Evolutionary conservation across 2,113 vertebrate genomes (phyloP), one percentile per base, ranked within the genome.

Genomic region (Callipepla californica): DNA sequence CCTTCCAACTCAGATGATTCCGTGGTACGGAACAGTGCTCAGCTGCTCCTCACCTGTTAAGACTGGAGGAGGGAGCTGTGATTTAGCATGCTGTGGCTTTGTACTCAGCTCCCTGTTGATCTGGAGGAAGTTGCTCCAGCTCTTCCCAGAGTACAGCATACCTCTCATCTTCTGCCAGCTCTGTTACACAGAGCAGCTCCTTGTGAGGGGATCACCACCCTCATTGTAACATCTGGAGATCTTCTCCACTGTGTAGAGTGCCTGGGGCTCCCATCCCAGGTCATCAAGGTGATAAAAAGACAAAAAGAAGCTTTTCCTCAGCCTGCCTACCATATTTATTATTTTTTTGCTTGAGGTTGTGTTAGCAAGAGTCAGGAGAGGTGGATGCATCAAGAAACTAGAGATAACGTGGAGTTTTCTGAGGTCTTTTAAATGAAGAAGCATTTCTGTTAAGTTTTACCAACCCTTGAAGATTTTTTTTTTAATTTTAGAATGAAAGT

Each of bases 141-240:
- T 87, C 68, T 87, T 73, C 48, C 48, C 80, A 30, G 76, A 93
- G 34, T 18, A 32, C 34, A 47, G 0, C 6, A 0, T 80, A 83
- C 73, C 84, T 96, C 93, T 93, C 91, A 92, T 88, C 92, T 94
- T 51, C 90, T 96, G 95, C 95, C 93, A 95, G 85, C 85, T 84
- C 86, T 6, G 11, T 53, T 18, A 79, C 85, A 61, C 47, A 6
- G 68, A 92, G 77, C 69, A 6, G 83, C 58, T 94, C 65, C 40
- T 14, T 19, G 40, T 13, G 8, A n/a, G 38, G 26, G 74, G 74
- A 92, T 86, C 65, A 9, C 90, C 83, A 51, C 78, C 47, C 38
- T 83, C 28, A 11, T 19, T 57, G 53, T 30, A 57, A 32, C 53
- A 57, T 57, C 53, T 58, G 92, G 86, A 96, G 80, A 42, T 89